Evolutionary conservation across 1,140 invertebrate genomes (phyloP).

Genomic region (Thaumetopoea pityocampa): DNA sequence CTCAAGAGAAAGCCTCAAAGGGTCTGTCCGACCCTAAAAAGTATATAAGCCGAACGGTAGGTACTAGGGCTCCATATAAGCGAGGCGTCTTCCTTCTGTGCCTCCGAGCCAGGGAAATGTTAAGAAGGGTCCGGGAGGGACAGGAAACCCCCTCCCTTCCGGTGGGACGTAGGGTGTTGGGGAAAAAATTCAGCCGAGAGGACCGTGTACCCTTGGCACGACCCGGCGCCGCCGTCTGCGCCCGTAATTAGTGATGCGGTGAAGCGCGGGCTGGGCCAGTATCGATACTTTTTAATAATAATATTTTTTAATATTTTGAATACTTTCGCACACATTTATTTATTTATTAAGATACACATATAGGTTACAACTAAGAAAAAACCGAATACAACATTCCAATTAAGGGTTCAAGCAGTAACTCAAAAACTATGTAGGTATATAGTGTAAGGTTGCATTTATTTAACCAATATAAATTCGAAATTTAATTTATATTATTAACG

Average conservation of each 20-base stretch:
- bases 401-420: too few relatives aligned
- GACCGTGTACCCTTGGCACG: constrained; percentile 62
- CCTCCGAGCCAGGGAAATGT: constrained; percentile 66
- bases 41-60: constrained; percentile 62
- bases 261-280: constrained; percentile 30
- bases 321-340: too few relatives aligned
- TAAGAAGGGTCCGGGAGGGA: constrained; percentile 69
- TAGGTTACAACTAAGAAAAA: too few relatives aligned
- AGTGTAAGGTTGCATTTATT: too few relatives aligned
- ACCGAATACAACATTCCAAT: too few relatives aligned
- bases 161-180: constrained; percentile 53
- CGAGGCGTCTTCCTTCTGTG: constrained; percentile 66
- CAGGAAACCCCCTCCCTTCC: constrained; percentile 46
- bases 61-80: constrained; percentile 67
- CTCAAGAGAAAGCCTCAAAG: constrained; percentile 54
- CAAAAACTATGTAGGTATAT: too few relatives aligned
- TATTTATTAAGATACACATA: too few relatives aligned
- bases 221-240: constrained; percentile 64
- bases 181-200: constrained; percentile 67
- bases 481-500: too few relatives aligned
- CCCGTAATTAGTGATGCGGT: constrained; percentile 68
- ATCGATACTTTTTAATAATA: constrained; percentile 47
- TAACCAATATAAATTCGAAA: too few relatives aligned
- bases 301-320: too few relatives aligned
- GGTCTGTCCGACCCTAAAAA: constrained; percentile 67